These are phyloP conservation scores for Laticauda colubrina DNA, from an alignment of 2,113 vertebrate species.

Conservation along the genomic window DNA sequence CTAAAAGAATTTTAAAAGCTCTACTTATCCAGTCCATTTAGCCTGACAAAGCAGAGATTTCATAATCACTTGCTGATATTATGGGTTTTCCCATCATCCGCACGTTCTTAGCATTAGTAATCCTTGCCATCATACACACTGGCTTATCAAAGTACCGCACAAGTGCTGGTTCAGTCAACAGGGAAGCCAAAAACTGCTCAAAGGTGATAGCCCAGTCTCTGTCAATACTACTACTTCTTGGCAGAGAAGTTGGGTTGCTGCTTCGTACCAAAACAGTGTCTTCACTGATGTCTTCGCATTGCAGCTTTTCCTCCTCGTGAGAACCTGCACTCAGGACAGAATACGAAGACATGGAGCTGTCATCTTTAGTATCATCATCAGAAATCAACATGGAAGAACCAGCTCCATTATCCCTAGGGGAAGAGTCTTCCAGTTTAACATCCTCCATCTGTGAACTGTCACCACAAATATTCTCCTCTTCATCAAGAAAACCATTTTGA, in stretches of 20 bases:
- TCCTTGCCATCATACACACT: slow-evolving; percentile 82
- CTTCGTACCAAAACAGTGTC: slow-evolving; percentile 90
- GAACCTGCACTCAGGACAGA: slow-evolving; percentile 94
- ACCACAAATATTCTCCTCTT: slow-evolving; percentile 53
- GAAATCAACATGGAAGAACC: slow-evolving; percentile 94
- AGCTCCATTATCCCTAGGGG: slow-evolving; percentile 83
- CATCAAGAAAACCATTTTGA: slow-evolving; percentile 15
- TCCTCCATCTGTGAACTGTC: slow-evolving; percentile 85
- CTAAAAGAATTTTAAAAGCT: slow-evolving; percentile 45
- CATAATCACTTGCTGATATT: slow-evolving; percentile 87
- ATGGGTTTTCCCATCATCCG: slow-evolving; percentile 82
- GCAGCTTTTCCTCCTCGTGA: slow-evolving; percentile 92
- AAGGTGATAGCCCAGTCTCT: slow-evolving; percentile 97
- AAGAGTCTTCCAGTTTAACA: slow-evolving; percentile 91
- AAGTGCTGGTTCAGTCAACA: slow-evolving; percentile 90
- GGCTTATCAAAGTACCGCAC: slow-evolving; percentile 95
- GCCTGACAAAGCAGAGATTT: slow-evolving; percentile 89
- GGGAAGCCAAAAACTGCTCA: slow-evolving; percentile 93
- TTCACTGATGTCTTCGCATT: slow-evolving; percentile 93
- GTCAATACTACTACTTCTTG: slow-evolving; percentile 85
- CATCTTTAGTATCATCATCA: slow-evolving; percentile 93
- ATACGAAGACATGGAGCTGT: slow-evolving; percentile 97
- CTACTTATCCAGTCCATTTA: slow-evolving; percentile 53
- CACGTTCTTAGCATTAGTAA: slow-evolving; percentile 90
- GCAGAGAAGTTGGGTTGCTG: slow-evolving; percentile 62